Conservation (phyloP, 2,797 vertebrate species). For the Chaetophractus vellerosus region DNA sequence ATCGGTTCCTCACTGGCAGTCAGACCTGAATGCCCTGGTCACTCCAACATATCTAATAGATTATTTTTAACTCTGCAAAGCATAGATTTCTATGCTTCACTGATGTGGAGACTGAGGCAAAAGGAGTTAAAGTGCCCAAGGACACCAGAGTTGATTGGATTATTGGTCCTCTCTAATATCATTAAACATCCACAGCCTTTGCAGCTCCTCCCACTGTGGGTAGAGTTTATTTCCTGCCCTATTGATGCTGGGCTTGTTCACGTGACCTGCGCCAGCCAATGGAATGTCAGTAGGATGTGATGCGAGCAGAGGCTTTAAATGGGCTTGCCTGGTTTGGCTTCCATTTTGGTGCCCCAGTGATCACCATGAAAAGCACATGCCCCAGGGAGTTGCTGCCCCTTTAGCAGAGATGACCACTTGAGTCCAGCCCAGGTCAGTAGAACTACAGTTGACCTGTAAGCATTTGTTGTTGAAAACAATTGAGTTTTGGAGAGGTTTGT, state of each 20-base stretch:
- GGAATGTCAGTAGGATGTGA: background rate
- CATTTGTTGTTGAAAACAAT: background rate
- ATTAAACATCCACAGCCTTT: background rate
- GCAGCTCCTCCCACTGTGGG: background rate
- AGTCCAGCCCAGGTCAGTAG: background rate
- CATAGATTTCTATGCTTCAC: background rate
- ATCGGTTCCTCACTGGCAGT: too few species aligned
- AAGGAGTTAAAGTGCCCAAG: background rate
- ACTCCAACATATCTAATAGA: background rate
- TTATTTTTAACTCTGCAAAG: background rate
- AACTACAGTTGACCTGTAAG: background rate
- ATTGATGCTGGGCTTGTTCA: rapidly evolving
- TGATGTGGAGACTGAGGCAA: background rate
- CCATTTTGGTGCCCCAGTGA: background rate
- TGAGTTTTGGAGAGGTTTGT: background rate
- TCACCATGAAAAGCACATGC: background rate
- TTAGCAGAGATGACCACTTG: background rate
- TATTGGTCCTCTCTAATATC: background rate
- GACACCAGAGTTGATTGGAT: background rate
- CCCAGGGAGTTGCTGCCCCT: background rate
- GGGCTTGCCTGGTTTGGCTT: background rate
- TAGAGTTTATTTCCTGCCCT: background rate
- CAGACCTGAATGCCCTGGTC: too few species aligned
- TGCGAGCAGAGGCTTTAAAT: background rate
- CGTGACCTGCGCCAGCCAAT: background rate